Base-by-base conservation (phyloP, 2,888 invertebrate species). In the Troilus luridus region DNA sequence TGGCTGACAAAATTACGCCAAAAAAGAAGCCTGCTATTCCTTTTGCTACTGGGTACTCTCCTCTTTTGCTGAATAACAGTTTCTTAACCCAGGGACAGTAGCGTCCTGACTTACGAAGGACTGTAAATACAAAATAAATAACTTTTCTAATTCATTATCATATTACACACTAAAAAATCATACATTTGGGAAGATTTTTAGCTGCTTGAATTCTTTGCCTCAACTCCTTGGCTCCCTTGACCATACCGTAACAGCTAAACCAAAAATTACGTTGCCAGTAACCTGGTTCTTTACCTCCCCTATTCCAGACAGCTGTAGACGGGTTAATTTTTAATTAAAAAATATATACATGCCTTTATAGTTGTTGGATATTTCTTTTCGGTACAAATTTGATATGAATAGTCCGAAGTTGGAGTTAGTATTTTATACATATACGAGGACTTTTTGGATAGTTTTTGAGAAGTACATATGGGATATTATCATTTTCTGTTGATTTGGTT, bases 1-100 rank as follows among this genome's bases (percentile, higher is more conserved):
- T n/a, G 54, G 56, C 59, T 1, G 60, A 19, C 19, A 89, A 21
- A 21, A 89, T 24, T 19, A 72, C 17, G 1, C 89, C 89, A 17
- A 72, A 89, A 67, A 89, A 56, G 72, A 67, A 89, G 11, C 89
- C 89, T n/a, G 72, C 72, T 21, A 89, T 67, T n/a, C 54, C 56
- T 67, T 89, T 89, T 8, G 56, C 17, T 41, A 58, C 21, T 0
- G 27, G 67, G 17, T 89, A 14, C 17, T 89, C 89, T 5, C 62
- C 67, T 21, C 72, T 89, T 6, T 54, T 89, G 72, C 64, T 89
- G 58, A 72, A 89, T 10, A 89, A 0, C 58, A 89, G 10, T 67
- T 89, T 64, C 67, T 60, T 64, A 21, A 88, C 9, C 58, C 41
- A 62, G n/a, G 88, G 27, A 54, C 41, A 88, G 64, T 60, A 27